These are phyloP conservation scores for Arnoldichthys spilopterus DNA, from an alignment of 2,797 vertebrate genomes.

Conservation along the genomic window DNA sequence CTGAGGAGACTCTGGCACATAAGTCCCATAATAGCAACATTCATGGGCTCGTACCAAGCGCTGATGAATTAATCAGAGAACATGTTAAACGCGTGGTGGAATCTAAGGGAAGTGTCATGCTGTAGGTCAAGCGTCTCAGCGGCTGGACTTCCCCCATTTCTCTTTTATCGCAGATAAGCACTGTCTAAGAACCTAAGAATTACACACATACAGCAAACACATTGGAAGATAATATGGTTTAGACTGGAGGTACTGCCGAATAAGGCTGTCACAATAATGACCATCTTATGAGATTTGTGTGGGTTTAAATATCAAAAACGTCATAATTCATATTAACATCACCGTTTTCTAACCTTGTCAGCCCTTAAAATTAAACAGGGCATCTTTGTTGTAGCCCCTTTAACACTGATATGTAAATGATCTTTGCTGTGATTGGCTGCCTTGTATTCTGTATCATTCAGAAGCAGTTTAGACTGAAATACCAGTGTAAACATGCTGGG, in stretches of 20 bases:
- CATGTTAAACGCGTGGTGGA: conserved; percentile 29
- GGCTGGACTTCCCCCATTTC: conserved; percentile 38
- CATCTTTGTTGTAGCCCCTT: too few relatives aligned
- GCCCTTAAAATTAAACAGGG: too few relatives aligned
- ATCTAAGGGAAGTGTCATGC: conserved; percentile 20
- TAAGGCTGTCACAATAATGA: too few relatives aligned
- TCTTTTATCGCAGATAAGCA: conserved; percentile 5
- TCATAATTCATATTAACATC: too few relatives aligned
- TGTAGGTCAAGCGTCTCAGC: conserved; percentile 46
- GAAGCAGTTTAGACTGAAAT: too few relatives aligned
- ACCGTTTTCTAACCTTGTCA: too few relatives aligned
- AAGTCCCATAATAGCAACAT: conserved; percentile 21
- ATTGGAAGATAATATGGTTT: conserved; percentile 4
- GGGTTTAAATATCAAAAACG: too few relatives aligned
- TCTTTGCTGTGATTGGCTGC: too few relatives aligned
- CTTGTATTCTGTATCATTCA: too few relatives aligned
- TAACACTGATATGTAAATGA: too few relatives aligned
- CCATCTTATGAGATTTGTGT: too few relatives aligned
- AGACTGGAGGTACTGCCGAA: not conserved
- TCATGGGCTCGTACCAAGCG: conserved; percentile 9
- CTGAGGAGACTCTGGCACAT: not conserved
- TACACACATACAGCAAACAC: not conserved
- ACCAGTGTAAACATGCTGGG: too few relatives aligned
- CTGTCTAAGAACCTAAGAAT: not conserved
- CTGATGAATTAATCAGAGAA: conserved; percentile 47